Base-by-base conservation (phyloP, 2,113 vertebrate species). In the Bujurquina vittata region DNA sequence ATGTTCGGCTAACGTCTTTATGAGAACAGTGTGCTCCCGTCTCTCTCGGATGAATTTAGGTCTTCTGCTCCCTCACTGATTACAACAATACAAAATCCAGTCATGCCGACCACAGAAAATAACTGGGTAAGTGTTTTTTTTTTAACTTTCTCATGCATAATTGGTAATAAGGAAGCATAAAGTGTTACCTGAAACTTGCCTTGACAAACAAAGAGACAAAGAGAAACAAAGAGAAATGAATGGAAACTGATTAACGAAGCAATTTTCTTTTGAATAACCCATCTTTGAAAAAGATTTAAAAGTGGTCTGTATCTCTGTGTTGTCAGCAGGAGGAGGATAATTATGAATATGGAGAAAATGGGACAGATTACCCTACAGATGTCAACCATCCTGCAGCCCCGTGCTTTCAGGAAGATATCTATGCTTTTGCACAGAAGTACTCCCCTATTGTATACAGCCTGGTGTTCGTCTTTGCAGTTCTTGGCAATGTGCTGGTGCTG, bases 401-500 rank as follows among this genome's bases (percentile, higher is more conserved):
- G 0, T 97, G 96, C 76, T 7, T 0, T 0, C 80, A 83, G 3
- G 79, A 60, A 0, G 78, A 90, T 22, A 88, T 87, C 20, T 92
- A 92, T 20, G 0, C 35, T 0, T 96, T 96, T 80, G 89, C 85
- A 1, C 79, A 65, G 7, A 78, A 5, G 7, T 96, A 95, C 60
- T 80, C 91, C 20, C 96, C 95, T 0, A 52, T 73, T 1, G 84
- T 93, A 1, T 96, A 95, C 88, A 84, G 65, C 5, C 11, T 97
- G 58, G 87, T 97, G 3, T 91, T 95, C 12, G 5, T 95, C n/a
- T 86, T 96, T 57, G 93, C 91, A 1, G 11, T 97, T n/a, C 55
- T 96, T 18, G 97, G 97, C 17, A 98, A 98, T 15, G 83, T 93
- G 6, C 84, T 97, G 60, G 97, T 98, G 65, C 84, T 97, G 76